phyloP scores from a whole-genome alignment of 2,797 vertebrate species.

The Periparus ater region DNA sequence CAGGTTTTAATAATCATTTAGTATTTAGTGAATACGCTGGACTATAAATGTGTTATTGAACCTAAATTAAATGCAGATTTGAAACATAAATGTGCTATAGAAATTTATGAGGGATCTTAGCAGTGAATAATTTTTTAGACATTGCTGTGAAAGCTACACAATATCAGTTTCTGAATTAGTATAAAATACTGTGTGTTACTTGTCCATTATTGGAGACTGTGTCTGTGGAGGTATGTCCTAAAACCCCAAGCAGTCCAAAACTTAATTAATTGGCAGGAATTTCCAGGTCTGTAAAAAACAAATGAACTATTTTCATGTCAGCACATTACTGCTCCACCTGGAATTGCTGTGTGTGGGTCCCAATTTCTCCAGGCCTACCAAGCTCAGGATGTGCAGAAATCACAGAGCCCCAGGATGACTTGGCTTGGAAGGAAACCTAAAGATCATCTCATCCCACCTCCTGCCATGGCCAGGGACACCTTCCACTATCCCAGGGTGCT shows the following conservation, averaged over 20 bases:
- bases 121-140: slow-evolving; percentile 20
- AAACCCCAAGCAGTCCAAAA: not conserved
- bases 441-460: too few relatives aligned
- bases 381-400: not conserved
- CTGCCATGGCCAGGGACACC: not conserved
- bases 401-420: rapidly evolving
- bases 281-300: not conserved
- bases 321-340: not conserved
- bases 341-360: rapidly evolving
- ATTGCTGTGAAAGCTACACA: not conserved
- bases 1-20: slow-evolving; percentile 53
- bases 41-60: slow-evolving; percentile 60
- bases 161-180: slow-evolving; percentile 8
- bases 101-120: slow-evolving; percentile 56
- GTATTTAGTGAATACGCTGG: not conserved
- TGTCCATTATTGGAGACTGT: not conserved
- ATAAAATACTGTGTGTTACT: slow-evolving; percentile 19
- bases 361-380: not conserved
- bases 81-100: slow-evolving; percentile 22
- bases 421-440: not conserved
- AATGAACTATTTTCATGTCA: not conserved
- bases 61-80: slow-evolving; percentile 61
- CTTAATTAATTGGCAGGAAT: not conserved
- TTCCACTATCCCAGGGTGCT: not conserved
- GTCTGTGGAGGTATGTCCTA: not conserved